phyloP scores from a whole-genome alignment of 2,113 vertebrate species.

The Nesospiza acunhae region DNA sequence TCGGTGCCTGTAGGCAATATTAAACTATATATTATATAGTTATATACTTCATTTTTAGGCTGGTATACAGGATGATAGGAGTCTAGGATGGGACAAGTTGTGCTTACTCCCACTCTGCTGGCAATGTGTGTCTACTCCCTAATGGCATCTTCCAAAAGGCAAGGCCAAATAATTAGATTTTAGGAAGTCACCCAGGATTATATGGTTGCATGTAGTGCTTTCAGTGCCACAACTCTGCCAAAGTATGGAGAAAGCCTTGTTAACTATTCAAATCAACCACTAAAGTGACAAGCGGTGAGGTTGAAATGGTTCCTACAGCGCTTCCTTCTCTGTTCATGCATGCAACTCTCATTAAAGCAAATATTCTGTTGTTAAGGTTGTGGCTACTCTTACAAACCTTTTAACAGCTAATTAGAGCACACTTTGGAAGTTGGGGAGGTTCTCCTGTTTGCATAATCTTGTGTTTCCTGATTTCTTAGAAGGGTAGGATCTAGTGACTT shows the following conservation, averaged over 20 bases:
- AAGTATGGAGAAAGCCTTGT: background rate
- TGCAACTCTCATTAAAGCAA: background rate
- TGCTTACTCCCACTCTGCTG: background rate
- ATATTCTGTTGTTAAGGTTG: background rate
- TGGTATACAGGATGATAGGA: background rate
- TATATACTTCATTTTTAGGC: background rate
- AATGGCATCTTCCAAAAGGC: background rate
- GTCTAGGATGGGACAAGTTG: background rate
- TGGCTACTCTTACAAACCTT: background rate
- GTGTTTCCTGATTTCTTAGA: conserved; percentile 51
- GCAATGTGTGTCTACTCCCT: background rate
- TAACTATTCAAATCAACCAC: background rate
- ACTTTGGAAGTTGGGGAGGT: background rate
- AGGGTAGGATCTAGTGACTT: background rate
- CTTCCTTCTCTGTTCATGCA: background rate
- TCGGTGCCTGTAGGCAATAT: background rate
- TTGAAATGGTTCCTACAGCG: background rate
- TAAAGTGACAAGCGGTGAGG: background rate
- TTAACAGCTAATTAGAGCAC: background rate
- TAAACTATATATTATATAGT: background rate
- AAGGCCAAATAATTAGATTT: background rate
- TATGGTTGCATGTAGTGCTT: background rate
- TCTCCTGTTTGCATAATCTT: background rate
- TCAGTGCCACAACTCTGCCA: background rate
- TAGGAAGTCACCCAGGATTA: background rate